Evolutionary conservation across 2,888 invertebrate species (phyloP).

Genomic region (Caenorhabditis doughertyi): DNA sequence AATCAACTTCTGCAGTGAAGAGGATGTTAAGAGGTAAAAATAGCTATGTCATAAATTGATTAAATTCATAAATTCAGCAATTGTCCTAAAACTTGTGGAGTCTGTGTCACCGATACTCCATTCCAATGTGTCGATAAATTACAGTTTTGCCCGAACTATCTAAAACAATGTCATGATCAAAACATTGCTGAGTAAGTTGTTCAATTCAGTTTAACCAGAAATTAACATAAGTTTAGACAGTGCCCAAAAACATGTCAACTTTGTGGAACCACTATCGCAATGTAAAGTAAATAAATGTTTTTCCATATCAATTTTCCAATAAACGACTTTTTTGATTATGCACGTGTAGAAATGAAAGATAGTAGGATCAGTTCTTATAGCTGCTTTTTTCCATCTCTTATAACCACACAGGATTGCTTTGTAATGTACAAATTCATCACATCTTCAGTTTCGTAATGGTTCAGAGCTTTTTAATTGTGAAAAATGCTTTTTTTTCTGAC

Average conservation of each 20-base stretch:
- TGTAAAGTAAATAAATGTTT: too few relatives aligned
- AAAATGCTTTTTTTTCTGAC: too few relatives aligned
- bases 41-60: background rate
- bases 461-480: too few relatives aligned
- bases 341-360: too few relatives aligned
- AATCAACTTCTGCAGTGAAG: constrained; percentile 10
- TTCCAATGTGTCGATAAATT: constrained; percentile 13
- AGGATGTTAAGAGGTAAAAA: constrained; percentile 22
- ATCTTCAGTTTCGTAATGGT: too few relatives aligned
- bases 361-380: too few relatives aligned
- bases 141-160: constrained; percentile 8
- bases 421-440: too few relatives aligned
- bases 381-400: too few relatives aligned
- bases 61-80: background rate
- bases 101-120: constrained; percentile 19
- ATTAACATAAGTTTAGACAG: background rate
- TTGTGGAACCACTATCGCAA: constrained; percentile 13
- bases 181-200: constrained; percentile 11
- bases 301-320: too few relatives aligned
- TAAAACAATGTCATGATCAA: constrained; percentile 1
- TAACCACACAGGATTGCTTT: too few relatives aligned
- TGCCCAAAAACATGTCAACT: constrained; percentile 16
- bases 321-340: too few relatives aligned
- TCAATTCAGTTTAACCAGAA: background rate
- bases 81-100: constrained; percentile 36